Percentiles rank a stretch among this genome's conserved stretches.
Conservation (phyloP, 2,888 invertebrate genomes). For the Eupeodes latifasciatus region DNA sequence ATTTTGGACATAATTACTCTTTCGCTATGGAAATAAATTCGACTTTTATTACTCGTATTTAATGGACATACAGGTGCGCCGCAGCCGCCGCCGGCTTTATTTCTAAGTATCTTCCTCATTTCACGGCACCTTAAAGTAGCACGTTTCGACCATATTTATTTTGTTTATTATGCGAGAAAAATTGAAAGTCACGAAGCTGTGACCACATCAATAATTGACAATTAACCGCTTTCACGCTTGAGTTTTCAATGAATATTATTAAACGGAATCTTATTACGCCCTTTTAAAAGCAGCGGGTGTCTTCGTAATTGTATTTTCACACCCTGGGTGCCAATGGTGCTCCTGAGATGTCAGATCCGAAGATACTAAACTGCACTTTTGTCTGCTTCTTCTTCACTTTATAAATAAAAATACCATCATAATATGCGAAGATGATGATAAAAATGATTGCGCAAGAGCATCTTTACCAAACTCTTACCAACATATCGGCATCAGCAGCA, state of each 20-base stretch:
- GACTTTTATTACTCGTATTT: too few species aligned
- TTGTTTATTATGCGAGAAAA: not conserved
- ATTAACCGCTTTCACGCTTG: slow-evolving; percentile 30
- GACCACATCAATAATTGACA: slow-evolving; percentile 23
- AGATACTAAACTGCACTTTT: slow-evolving; percentile 12
- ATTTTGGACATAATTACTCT: too few species aligned
- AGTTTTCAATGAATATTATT: slow-evolving; percentile 25
- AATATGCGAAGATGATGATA: not conserved
- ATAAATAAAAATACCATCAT: slow-evolving; percentile 21
- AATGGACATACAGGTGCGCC: too few species aligned
- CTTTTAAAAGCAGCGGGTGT: slow-evolving; percentile 62
- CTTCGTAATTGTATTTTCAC: slow-evolving; percentile 69
- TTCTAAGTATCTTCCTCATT: too few species aligned
- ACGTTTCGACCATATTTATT: too few species aligned
- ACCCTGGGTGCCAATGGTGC: slow-evolving; percentile 63
- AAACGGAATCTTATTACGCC: slow-evolving; percentile 28
- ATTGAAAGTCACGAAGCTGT: slow-evolving; percentile 12
- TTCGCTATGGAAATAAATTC: too few species aligned
- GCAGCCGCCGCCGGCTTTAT: too few species aligned
- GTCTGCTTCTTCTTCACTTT: slow-evolving; percentile 19
- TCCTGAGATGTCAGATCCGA: slow-evolving; percentile 39
- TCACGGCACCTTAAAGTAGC: too few species aligned
- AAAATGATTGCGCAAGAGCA: slow-evolving; percentile 21
- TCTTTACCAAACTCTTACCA: too few species aligned
- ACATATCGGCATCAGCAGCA: slow-evolving; percentile 12